phyloP scores from a whole-genome alignment of 2,797 vertebrate species.

The Coluber constrictor region DNA sequence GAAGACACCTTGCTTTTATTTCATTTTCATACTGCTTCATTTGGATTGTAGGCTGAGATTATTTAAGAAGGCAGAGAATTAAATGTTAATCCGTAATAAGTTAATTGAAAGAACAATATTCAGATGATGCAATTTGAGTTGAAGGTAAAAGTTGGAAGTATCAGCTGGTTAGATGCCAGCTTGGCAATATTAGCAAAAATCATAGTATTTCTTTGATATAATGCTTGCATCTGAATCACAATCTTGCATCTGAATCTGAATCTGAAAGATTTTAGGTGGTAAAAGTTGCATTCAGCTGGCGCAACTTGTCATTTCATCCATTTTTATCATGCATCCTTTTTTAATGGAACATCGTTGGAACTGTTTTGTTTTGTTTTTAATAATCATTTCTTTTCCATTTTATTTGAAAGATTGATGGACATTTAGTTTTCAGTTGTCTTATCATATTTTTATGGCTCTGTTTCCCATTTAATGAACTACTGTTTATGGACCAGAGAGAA shows the following conservation, averaged over 20 bases:
- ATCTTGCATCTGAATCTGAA: not conserved
- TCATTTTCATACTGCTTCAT: not conserved
- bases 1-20: not conserved
- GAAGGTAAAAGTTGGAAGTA: not conserved
- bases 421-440: not conserved
- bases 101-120: not conserved
- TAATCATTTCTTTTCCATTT: not conserved
- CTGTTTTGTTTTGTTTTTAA: not conserved
- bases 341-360: not conserved
- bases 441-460: not conserved
- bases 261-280: not conserved
- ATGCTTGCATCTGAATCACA: not conserved
- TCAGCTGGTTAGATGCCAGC: not conserved
- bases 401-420: not conserved
- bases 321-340: not conserved
- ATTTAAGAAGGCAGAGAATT: not conserved
- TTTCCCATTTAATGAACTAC: not conserved
- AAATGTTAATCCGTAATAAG: not conserved
- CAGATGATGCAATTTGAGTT: not conserved
- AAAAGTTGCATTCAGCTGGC: not conserved
- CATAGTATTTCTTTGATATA: not conserved
- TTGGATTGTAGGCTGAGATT: not conserved
- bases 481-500: not conserved
- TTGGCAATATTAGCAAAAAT: not conserved
- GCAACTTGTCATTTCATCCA: not conserved